Evolutionary conservation across 2,113 vertebrate genomes (phyloP), one percentile per base, ranked within the genome.

Genomic region (Marmota flaviventris): DNA sequence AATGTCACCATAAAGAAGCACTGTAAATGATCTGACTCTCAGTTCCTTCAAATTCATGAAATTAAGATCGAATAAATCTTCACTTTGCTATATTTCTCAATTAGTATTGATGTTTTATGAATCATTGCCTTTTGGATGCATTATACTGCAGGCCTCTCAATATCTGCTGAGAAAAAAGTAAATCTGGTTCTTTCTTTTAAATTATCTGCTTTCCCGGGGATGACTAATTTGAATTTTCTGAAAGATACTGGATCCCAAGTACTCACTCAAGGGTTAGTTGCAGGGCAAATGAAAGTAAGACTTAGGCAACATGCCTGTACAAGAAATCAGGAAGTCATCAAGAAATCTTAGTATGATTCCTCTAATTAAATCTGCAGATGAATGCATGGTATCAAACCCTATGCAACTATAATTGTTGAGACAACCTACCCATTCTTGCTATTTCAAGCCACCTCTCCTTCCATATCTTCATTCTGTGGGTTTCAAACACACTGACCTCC

Each of bases 1-100:
- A 67, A 94, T 97, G 90, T 97, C 96, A 65, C 63, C 89, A 87
- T 63, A n/a, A 65, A 97, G 85, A 98, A 97, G 70, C 65, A 92
- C 95, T 94, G 76, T 13, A 95, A 97, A 96, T 95, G 91, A 32
- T 93, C 58, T 96, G 39, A 73, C 27, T 96, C 73, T 92, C 88
- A 86, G 4, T 92, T 0, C 25, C 73, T 16, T 0, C 78, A 97
- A 96, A 53, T 86, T n/a, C 48, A 93, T 95, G 83, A 92, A 97
- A 96, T 98, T 95, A 69, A 97, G 61, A 93, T 89, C n/a, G 25
- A 82, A 95, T 92, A 61, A 91, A 94, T 63, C 18, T 96, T 32
- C 56, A 8, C 42, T 96, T 96, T 97, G 42, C 86, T 69, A 70
- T 86, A 93, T 76, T 94, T 90, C 45, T 92, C 85, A 93, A 93